These are phyloP conservation scores for Cyanoderma ruficeps DNA, from an alignment of 2,113 vertebrate species.

Conservation along the genomic window DNA sequence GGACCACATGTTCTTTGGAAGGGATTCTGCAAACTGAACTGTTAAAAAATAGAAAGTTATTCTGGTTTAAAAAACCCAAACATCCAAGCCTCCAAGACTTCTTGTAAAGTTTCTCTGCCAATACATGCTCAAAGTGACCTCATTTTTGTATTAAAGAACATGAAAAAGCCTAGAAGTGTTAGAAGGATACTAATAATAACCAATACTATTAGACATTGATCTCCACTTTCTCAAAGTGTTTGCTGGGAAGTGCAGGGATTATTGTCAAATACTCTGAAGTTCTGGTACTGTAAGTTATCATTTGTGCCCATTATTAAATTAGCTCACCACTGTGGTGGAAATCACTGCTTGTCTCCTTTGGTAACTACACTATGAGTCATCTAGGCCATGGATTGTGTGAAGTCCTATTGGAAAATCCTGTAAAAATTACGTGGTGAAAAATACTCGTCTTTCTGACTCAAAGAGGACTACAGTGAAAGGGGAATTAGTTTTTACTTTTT, in stretches of 20 bases:
- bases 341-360: background rate
- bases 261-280: background rate
- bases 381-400: background rate
- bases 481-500: background rate
- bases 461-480: background rate
- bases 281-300: slow-evolving; percentile 1
- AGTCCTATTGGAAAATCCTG: background rate
- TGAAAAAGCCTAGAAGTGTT: background rate
- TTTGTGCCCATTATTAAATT: slow-evolving; percentile 18
- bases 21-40: background rate
- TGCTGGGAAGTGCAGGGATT: slow-evolving; percentile 14
- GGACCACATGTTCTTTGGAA: background rate
- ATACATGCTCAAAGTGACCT: background rate
- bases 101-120: background rate
- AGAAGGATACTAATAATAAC: background rate
- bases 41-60: background rate
- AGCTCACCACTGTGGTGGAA: background rate
- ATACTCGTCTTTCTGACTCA: background rate
- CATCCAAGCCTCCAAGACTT: background rate
- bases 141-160: background rate
- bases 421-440: background rate
- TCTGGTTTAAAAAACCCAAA: background rate
- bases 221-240: background rate
- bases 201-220: background rate
- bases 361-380: background rate